Percentiles rank a stretch among this genome's conserved stretches.
Evolutionary conservation across 2,113 vertebrate species (phyloP).

Genomic region (Neogale vison): DNA sequence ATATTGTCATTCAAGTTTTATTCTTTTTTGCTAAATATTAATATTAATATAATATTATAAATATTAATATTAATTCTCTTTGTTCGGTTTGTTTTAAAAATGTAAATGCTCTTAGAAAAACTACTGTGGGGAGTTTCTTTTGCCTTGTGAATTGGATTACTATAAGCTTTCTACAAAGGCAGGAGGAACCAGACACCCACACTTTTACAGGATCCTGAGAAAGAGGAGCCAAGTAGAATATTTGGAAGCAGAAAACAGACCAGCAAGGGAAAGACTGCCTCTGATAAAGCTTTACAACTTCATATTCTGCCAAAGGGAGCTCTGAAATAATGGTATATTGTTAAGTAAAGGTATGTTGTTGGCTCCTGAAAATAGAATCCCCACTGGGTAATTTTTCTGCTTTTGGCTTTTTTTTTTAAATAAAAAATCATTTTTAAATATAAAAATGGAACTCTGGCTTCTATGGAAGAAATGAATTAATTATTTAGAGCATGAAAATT

Average conservation of each 20-base stretch:
- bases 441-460: not conserved
- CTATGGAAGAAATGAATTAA: not conserved
- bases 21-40: not conserved
- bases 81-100: slow-evolving; percentile 20
- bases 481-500: not conserved
- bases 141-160: not conserved
- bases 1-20: not conserved
- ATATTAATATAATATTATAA: too few species aligned
- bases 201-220: not conserved
- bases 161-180: not conserved
- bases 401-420: not conserved
- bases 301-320: not conserved
- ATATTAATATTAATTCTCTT: not conserved
- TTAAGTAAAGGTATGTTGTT: not conserved
- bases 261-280: not conserved
- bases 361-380: not conserved
- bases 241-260: not conserved
- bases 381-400: not conserved
- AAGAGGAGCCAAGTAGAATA: not conserved
- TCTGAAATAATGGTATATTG: not conserved
- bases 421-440: not conserved
- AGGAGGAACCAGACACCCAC: not conserved
- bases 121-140: not conserved
- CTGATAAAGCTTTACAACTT: not conserved
- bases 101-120: slow-evolving; percentile 3